Percentiles rank a stretch among this genome's conserved stretches.
Evolutionary conservation across 2,113 vertebrate genomes (phyloP).

Genomic region (Anseranas semipalmata): DNA sequence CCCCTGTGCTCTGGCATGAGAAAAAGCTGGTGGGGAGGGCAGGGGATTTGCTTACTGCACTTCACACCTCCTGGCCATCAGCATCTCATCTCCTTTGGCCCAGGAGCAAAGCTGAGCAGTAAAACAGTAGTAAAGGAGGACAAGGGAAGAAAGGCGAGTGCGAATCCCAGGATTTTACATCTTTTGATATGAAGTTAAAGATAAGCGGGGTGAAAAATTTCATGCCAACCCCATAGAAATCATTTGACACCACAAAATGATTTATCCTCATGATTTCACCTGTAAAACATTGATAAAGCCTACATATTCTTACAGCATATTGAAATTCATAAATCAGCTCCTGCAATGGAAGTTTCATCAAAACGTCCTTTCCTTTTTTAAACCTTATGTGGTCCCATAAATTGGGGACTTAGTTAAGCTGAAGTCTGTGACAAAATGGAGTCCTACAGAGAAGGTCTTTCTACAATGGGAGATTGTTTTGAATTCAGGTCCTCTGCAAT

Average conservation of each 20-base stretch:
- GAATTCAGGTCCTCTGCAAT: accelerated
- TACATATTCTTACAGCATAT: not conserved
- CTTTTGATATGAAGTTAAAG: not conserved
- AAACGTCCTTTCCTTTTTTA: not conserved
- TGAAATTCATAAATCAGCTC: not conserved
- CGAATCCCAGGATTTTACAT: not conserved
- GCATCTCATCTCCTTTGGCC: not conserved
- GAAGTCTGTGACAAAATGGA: not conserved
- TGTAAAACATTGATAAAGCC: not conserved
- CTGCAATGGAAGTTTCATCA: not conserved
- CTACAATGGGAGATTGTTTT: not conserved
- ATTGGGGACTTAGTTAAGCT: not conserved
- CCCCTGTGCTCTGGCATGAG: not conserved
- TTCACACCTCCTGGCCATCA: not conserved
- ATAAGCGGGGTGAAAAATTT: not conserved
- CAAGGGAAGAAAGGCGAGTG: not conserved
- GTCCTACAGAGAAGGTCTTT: not conserved
- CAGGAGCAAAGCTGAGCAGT: not conserved
- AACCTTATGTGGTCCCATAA: not conserved
- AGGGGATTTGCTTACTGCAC: not conserved
- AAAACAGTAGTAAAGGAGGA: not conserved
- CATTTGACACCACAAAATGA: not conserved
- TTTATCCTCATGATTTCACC: not conserved
- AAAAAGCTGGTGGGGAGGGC: not conserved
- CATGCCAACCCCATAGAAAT: not conserved